Percentiles rank a stretch among this genome's conserved stretches.
These are phyloP conservation scores for Latrodectus elegans DNA, from an alignment of 2,888 invertebrate genomes.

Conservation along the genomic window DNA sequence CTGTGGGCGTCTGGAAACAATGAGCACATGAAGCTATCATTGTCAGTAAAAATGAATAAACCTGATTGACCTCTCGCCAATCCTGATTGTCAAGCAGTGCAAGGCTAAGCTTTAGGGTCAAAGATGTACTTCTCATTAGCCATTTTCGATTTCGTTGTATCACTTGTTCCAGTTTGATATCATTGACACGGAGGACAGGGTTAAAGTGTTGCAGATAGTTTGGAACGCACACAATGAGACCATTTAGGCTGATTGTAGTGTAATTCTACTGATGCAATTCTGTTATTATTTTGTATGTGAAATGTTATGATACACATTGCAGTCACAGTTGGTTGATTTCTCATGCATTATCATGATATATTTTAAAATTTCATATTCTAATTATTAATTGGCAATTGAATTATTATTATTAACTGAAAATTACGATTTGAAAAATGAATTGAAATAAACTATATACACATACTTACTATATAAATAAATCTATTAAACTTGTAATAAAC, in stretches of 20 bases:
- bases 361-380: no score
- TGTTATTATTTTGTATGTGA: neutral
- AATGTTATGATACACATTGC: conserved; percentile 5
- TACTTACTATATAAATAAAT: no score
- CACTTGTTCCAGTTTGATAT: neutral
- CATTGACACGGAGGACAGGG: neutral
- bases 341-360: no score
- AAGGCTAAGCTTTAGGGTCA: neutral
- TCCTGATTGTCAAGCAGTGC: neutral
- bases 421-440: no score
- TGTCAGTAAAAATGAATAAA: neutral
- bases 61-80: neutral
- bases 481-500: no score
- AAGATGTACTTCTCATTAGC: neutral
- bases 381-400: no score
- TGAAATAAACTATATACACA: no score
- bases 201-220: neutral
- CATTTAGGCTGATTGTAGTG: no score
- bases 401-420: no score
- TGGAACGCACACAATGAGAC: no score
- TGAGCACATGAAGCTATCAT: neutral
- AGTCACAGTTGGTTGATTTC: neutral
- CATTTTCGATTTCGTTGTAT: neutral
- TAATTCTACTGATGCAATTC: no score
- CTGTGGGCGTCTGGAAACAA: neutral